Evolutionary conservation across 2,888 invertebrate species (phyloP), one percentile per base, ranked within the genome.

Genomic region (Norana najaformis): DNA sequence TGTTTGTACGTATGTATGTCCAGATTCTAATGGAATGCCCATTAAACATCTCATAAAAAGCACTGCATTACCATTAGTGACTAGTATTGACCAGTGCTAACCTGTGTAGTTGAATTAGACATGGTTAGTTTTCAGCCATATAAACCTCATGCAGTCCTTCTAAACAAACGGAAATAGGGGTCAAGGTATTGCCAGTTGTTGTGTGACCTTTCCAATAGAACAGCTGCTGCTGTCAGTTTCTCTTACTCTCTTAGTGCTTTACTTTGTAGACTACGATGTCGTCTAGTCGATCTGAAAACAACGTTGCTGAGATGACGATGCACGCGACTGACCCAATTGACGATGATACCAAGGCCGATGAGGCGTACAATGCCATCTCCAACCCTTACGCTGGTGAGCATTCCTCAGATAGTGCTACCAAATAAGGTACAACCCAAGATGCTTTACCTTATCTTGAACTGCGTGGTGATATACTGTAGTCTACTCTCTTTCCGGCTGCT

Each of bases 211-310:
- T n/a, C 69, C 16, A 8, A 11, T 69, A 3, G 69, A n/a, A n/a
- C 69, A 69, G 5, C n/a, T n/a, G 69, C n/a, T 69, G n/a, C n/a
- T n/a, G 13, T 0, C 69, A 69, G 30, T 69, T 53, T 69, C 69
- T n/a, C 69, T 69, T n/a, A 69, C 11, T 6, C 30, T 69, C n/a
- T n/a, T n/a, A n/a, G 30, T 69, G 47, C 47, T 23, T 23, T 1
- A n/a, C 69, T 69, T 85, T 85, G 36, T 85, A 88, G 88, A 88
- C 34, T 88, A 39, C 88, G 34, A 41, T 88, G 88, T 47, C 88
- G 20, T 41, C 88, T 47, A 88, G 88, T 47, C 39, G 88, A 88
- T 88, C 88, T 2, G 88, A 88, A 41, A 88, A 39, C 41, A 88
- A 88, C 38, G 88, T 88, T 38, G 88, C 88, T 37, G 85, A 85